phyloP scores from a whole-genome alignment of 2,797 vertebrate genomes.

The Platalea minor region DNA sequence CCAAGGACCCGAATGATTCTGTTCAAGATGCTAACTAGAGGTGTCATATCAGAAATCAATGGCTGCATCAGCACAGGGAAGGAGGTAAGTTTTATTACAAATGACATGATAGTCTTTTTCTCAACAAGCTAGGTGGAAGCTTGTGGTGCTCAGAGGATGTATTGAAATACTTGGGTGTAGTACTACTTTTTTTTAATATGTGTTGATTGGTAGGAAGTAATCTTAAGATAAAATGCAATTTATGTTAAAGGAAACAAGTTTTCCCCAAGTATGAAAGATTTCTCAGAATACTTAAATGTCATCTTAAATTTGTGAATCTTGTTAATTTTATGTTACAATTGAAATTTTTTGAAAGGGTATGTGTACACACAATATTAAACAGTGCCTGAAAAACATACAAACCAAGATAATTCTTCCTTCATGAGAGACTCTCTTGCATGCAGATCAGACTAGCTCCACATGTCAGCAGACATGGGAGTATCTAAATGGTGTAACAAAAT shows the following conservation, averaged over 20 bases:
- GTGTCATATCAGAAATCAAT: slow-evolving; percentile 89
- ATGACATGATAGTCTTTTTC: neutral
- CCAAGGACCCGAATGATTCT: slow-evolving; percentile 95
- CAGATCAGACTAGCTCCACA: neutral
- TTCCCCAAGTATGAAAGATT: neutral
- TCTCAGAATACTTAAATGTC: neutral
- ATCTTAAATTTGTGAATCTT: neutral
- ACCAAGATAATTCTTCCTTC: neutral
- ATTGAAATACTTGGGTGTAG: neutral
- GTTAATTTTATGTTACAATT: neutral
- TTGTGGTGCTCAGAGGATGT: neutral
- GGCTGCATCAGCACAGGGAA: slow-evolving; percentile 98
- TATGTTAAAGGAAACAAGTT: neutral
- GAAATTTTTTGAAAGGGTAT: neutral
- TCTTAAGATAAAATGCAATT: neutral
- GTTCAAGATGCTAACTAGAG: slow-evolving; percentile 94
- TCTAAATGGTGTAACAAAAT: neutral
- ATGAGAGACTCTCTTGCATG: neutral
- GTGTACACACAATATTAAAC: neutral
- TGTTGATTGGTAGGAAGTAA: neutral
- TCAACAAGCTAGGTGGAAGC: neutral
- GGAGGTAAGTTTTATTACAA: slow-evolving; percentile 75
- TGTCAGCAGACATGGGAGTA: neutral
- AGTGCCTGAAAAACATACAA: neutral
- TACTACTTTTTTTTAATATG: neutral